These are phyloP conservation scores for Parambassis ranga DNA, from an alignment of 2,797 vertebrate genomes.

Conservation along the genomic window DNA sequence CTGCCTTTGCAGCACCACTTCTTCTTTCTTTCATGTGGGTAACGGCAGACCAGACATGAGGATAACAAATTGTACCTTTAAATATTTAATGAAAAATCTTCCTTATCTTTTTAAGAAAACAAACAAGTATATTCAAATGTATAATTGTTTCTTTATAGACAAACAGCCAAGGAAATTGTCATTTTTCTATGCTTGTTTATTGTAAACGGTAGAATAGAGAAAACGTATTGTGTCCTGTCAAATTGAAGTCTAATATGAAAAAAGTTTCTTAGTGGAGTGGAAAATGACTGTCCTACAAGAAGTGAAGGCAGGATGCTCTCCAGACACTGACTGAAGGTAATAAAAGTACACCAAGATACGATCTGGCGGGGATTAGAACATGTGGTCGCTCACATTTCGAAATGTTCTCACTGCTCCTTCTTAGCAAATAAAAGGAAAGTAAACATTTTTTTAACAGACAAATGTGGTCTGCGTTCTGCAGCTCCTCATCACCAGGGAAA, in stretches of 20 bases:
- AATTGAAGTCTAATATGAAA: not conserved
- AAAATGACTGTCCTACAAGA: not conserved
- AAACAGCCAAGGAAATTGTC: too few relatives aligned
- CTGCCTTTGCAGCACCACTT: too few relatives aligned
- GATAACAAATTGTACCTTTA: too few relatives aligned
- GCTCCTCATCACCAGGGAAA: not conserved
- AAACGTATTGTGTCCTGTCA: too few relatives aligned
- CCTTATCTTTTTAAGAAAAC: not conserved
- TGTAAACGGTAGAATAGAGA: too few relatives aligned
- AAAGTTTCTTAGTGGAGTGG: not conserved
- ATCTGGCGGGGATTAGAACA: slow-evolving; percentile 1
- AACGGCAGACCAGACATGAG: too few relatives aligned
- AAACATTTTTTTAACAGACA: not conserved
- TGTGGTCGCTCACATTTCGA: not conserved
- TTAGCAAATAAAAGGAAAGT: not conserved
- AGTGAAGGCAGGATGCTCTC: not conserved
- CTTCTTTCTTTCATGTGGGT: too few relatives aligned
- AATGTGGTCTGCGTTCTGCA: not conserved
- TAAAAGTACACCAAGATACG: slow-evolving; percentile 11
- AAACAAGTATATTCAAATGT: not conserved
- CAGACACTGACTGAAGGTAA: not conserved
- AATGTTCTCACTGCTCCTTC: not conserved
- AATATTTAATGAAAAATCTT: not conserved
- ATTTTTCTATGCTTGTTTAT: too few relatives aligned
- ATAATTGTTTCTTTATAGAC: too few relatives aligned